Evolutionary conservation across 2,888 invertebrate species (phyloP), one percentile per base, ranked within the genome.

Genomic region (Pyrgus malvae): DNA sequence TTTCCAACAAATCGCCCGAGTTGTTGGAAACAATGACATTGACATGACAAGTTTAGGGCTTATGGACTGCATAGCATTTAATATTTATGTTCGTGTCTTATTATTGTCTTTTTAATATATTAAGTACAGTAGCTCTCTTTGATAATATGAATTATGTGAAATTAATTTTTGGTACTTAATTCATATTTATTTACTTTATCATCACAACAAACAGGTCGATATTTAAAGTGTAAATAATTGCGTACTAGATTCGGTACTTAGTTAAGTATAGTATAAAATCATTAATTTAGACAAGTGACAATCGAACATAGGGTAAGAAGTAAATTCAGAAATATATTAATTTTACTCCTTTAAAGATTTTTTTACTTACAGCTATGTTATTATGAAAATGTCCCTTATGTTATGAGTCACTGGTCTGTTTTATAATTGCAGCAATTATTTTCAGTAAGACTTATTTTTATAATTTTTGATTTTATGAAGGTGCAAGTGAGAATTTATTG

Each of bases 11-110:
- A n/a, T n/a, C n/a, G n/a, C n/a, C n/a, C n/a, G n/a, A n/a, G n/a
- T n/a, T n/a, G n/a, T n/a, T n/a, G n/a, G n/a, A n/a, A n/a, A n/a
- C n/a, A 27, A 21, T 21, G 3, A 21, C 3, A 4, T 6, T 21
- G 21, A 21, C 6, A 44, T 14, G 12, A 17, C 44, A 38, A 2
- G 12, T 40, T 37, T 27, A 23, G 12, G 21, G n/a, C 6, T 12
- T 31, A 50, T 53, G 61, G 60, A 68, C 66, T 67, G 60, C 62
- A 64, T 66, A 67, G 76, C 72, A 76, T 78, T 78, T 78, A 75
- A 54, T 65, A 59, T 61, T 63, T 63, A 57, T 58, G 58, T 50
- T 61, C 51, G 11, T 42, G 9, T 35, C 16, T 27, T 23, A 29
- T 17, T 23, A 46, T 40, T 14, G n/a, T n/a, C n/a, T n/a, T n/a